These are phyloP conservation scores for Tetrao urogallus DNA, from an alignment of 2,113 vertebrate species.

Conservation along the genomic window DNA sequence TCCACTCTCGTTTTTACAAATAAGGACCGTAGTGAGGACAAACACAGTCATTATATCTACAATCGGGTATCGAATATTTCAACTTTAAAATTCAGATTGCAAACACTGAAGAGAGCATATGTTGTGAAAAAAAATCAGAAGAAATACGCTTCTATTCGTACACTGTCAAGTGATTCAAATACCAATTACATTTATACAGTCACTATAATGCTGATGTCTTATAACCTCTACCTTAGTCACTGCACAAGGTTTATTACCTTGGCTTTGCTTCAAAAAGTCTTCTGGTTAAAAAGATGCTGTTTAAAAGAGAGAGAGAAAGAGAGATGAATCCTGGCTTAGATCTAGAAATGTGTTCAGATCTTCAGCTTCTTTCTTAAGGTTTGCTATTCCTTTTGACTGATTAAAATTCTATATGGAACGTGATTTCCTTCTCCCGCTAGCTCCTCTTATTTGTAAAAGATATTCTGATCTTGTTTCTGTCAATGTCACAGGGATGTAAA, in stretches of 20 bases:
- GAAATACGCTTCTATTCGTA: background rate
- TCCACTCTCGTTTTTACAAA: background rate
- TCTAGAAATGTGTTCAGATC: background rate
- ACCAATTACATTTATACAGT: background rate
- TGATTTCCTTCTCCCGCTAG: background rate
- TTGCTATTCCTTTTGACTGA: background rate
- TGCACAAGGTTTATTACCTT: background rate
- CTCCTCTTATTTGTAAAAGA: background rate
- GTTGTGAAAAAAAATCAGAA: background rate
- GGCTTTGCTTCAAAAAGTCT: background rate
- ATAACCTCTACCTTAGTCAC: background rate
- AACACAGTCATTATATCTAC: background rate
- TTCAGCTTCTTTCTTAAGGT: background rate
- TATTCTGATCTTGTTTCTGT: background rate
- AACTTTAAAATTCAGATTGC: conserved; percentile 1
- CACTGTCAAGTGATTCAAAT: background rate
- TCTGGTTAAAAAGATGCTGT: background rate
- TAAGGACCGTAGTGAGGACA: background rate
- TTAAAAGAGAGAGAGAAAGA: background rate
- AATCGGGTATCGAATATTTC: background rate
- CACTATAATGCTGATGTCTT: background rate
- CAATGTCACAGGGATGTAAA: background rate
- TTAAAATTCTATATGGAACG: background rate
- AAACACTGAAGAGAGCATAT: background rate
- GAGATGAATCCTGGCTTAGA: background rate